phyloP scores from a whole-genome alignment of 2,888 invertebrate species.

The Diabrotica balteata region DNA sequence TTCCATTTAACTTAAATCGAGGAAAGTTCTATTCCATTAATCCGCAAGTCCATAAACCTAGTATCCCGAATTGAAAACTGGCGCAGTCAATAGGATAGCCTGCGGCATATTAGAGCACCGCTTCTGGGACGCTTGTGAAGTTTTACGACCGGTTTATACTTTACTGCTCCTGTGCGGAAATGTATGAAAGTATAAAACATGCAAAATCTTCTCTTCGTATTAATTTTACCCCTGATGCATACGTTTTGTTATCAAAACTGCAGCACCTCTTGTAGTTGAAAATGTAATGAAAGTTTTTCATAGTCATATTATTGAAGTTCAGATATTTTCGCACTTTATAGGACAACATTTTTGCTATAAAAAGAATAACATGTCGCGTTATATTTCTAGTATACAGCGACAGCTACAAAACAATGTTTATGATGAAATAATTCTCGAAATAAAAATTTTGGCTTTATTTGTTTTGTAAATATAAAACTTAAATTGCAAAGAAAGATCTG shows the following conservation, averaged over 20 bases:
- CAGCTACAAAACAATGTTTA: conserved; percentile 17
- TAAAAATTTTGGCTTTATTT: neutral
- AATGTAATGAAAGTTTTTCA: conserved; percentile 42
- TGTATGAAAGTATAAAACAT: conserved; percentile 55
- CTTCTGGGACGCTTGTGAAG: conserved; percentile 37
- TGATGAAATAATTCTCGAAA: conserved; percentile 7
- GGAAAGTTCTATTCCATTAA: conserved; percentile 20
- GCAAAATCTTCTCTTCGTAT: conserved; percentile 55
- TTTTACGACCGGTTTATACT: conserved; percentile 57
- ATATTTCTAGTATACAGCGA: conserved; percentile 12
- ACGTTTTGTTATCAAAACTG: conserved; percentile 49
- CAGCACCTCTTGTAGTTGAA: conserved; percentile 40
- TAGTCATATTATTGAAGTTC: conserved; percentile 26
- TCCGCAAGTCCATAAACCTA: conserved; percentile 24
- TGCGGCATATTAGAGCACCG: conserved; percentile 24
- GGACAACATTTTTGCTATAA: conserved; percentile 18
- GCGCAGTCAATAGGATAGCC: conserved; percentile 21
- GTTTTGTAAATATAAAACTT: conserved; percentile 9
- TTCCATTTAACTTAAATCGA: conserved; percentile 20
- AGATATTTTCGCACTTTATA: conserved; percentile 22
- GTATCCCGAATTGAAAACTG: conserved; percentile 27
- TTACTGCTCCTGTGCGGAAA: conserved; percentile 54
- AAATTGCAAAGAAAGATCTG: neutral
- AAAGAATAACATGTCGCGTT: conserved; percentile 14
- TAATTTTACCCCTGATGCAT: conserved; percentile 52